Conservation (phyloP, 2,797 vertebrate species). For the Trichosurus vulpecula region DNA sequence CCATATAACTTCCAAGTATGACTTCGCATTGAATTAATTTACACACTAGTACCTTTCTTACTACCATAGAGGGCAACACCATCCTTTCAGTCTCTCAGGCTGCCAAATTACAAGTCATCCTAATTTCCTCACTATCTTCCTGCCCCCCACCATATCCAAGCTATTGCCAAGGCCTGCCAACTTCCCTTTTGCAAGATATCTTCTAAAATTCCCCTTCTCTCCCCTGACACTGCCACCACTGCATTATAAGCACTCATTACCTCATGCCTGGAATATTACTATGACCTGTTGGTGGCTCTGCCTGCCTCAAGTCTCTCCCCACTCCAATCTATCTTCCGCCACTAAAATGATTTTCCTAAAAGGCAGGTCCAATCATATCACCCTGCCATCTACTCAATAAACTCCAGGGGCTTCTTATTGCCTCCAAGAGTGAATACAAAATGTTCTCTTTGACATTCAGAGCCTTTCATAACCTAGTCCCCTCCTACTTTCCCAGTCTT, state of each 20-base stretch:
- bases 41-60: too few relatives aligned
- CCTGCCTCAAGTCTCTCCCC: too few relatives aligned
- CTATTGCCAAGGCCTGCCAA: too few relatives aligned
- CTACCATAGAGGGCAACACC: too few relatives aligned
- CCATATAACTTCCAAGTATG: too few relatives aligned
- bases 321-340: not conserved
- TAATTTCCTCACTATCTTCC: too few relatives aligned
- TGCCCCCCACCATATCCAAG: too few relatives aligned
- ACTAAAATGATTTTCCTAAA: not conserved
- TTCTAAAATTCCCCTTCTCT: too few relatives aligned
- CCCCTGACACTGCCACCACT: not conserved
- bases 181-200: not conserved
- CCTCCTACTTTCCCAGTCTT: not conserved
- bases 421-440: not conserved
- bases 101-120: too few relatives aligned
- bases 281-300: not conserved
- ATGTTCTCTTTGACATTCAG: not conserved
- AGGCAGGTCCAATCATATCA: not conserved
- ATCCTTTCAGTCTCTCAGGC: too few relatives aligned
- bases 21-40: too few relatives aligned
- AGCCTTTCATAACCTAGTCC: not conserved
- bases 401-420: not conserved
- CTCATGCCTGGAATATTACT: not conserved
- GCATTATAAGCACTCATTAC: not conserved
- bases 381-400: not conserved